Evolutionary conservation across 2,888 invertebrate genomes (phyloP), one percentile per base, ranked within the genome.

Genomic region (Zaprionus bogoriensis): DNA sequence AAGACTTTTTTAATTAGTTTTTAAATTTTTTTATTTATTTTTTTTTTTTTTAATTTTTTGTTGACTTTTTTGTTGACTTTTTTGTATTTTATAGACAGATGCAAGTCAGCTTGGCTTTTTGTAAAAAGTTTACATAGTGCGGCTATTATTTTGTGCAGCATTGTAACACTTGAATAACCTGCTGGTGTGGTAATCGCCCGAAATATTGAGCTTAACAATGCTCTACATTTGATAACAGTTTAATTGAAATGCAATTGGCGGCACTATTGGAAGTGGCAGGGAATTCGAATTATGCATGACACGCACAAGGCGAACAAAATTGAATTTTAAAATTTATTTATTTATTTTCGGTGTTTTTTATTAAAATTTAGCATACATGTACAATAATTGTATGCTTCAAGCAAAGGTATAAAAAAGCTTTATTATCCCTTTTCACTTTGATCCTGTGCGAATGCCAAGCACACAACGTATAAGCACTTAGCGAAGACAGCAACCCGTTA

Each of bases 401-500:
- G 17, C 4, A 1, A 10, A 4, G 4, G 17, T 39, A 23, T 4
- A 6, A 23, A 23, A 23, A 23, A 23, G 2, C 5, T 7, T 2
- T n/a, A 2, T 38, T 19, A 17, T 19, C 10, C 17, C 14, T 1
- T 6, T 17, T 3, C 7, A 19, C 14, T 19, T 9, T 38, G 14
- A 10, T 19, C 38, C 19, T 38, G 38, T 4, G 7, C 17, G 4
- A 19, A 3, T 10, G 4, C 10, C 38, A n/a, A n/a, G n/a, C n/a
- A n/a, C n/a, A n/a, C n/a, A n/a, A n/a, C n/a, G 32, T 12, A 32
- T 32, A 32, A 38, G 19, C 38, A 9, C 32, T 59, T 72, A 68
- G 59, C 44, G 25, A 38, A 46, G 64, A 77, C 77, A 60, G 25
- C n/a, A 54, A 77, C 81, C 77, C 0, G 22, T 2, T 9, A 23